Evolutionary conservation across 1,140 invertebrate genomes (phyloP).

Genomic region (Brachionus rubens): DNA sequence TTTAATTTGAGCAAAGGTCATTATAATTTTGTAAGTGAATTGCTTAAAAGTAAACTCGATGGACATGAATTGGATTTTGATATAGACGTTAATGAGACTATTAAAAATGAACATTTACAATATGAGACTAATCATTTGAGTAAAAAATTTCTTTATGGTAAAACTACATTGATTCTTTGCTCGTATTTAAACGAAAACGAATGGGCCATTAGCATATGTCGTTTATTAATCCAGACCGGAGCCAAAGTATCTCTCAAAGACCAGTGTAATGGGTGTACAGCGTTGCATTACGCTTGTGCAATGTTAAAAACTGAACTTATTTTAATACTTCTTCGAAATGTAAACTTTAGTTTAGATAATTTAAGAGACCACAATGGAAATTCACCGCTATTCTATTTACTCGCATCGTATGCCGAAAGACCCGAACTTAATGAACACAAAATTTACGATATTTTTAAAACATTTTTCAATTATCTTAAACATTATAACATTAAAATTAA

Average conservation of each 20-base stretch:
- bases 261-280: not conserved
- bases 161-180: slow-evolving; percentile 30
- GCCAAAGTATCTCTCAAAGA: not conserved
- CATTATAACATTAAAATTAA: slow-evolving; percentile 13
- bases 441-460: not conserved
- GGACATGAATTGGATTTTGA: not conserved
- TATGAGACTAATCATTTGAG: not conserved
- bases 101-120: slow-evolving; percentile 27
- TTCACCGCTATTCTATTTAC: slow-evolving; percentile 15
- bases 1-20: slow-evolving; percentile 33
- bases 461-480: slow-evolving; percentile 8
- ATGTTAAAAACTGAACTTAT: slow-evolving; percentile 9
- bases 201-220: not conserved
- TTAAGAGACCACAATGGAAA: slow-evolving; percentile 24
- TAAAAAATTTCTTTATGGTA: slow-evolving; percentile 30
- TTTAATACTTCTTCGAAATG: not conserved
- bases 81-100: not conserved
- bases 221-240: not conserved
- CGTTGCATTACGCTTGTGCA: slow-evolving; percentile 41
- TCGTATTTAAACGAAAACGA: slow-evolving; percentile 13
- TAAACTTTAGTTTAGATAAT: not conserved
- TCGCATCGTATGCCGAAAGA: slow-evolving; percentile 22
- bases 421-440: not conserved
- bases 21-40: slow-evolving; percentile 16
- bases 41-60: slow-evolving; percentile 3